Base-by-base conservation (phyloP, 1,140 invertebrate genomes). In the Melanaphis sacchari region DNA sequence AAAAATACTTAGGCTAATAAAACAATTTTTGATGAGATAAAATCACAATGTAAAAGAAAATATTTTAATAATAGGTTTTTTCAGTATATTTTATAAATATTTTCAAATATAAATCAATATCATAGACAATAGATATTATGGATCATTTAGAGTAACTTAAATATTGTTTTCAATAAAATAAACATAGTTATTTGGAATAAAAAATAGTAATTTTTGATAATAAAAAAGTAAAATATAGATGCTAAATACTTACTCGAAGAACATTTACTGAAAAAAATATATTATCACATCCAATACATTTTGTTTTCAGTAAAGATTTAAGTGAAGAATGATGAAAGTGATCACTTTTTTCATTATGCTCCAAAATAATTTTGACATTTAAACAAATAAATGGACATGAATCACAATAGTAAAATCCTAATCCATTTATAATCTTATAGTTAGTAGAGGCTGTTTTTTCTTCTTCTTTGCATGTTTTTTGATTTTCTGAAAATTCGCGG, bases 201-300 rank as follows among this genome's bases (percentile, higher is more conserved):
- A 15, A 66, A n/a, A 66, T n/a, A n/a, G 15, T n/a, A 15, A 66
- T 66, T n/a, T 66, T 66, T 15, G 2, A 84, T 84, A 0, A 40
- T 84, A 38, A 84, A 2, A 38, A 40, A 38, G 8, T 38, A 24
- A 41, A 84, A 84, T 41, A 84, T 41, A 11, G 2, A 41, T n/a
- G 31, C 59, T 36, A 88, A 36, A 6, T 36, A 93, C 46, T 93
- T 85, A 93, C 91, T 66, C 81, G 76, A 31, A 93, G 81, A 24
- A 85, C 91, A 38, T 85, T 93, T 18, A 93, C 11, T 40, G 91
- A 93, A 85, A 59, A 93, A 54, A 93, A 93, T 41, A 93, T 66
- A 54, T 93, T 93, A 31, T 93, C 81, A 85, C 91, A 93, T 15
- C 91, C 91, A 54, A 93, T 41, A 66, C 91, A 93, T 54, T 85